phyloP scores from a whole-genome alignment of 1,140 invertebrate genomes.

The Hyphantria cunea region DNA sequence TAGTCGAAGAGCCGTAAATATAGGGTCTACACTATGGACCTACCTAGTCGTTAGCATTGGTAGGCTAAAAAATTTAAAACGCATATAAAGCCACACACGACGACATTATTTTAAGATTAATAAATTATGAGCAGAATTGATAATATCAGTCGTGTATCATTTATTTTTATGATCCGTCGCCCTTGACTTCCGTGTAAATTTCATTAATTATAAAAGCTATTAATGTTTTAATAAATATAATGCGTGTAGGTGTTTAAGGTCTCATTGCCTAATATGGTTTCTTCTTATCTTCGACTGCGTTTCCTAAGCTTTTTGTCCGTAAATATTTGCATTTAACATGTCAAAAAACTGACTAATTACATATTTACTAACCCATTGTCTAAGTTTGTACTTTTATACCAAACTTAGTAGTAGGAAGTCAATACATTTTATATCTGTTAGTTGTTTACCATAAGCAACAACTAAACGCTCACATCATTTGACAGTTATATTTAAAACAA shows the following conservation, averaged over 20 bases:
- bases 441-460: neutral
- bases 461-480: slow-evolving; percentile 15
- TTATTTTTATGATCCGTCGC: slow-evolving; percentile 2
- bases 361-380: slow-evolving; percentile 2
- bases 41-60: too few species aligned
- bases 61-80: too few species aligned
- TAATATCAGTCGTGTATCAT: neutral
- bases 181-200: slow-evolving; percentile 15
- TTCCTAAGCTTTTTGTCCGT: slow-evolving; percentile 18
- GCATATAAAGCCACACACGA: neutral
- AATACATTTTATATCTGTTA: neutral
- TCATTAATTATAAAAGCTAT: slow-evolving; percentile 21
- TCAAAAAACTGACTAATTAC: slow-evolving; percentile 27
- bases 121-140: neutral
- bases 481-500: slow-evolving; percentile 8
- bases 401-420: neutral
- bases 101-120: neutral
- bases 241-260: slow-evolving; percentile 23
- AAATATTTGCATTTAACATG: slow-evolving; percentile 26
- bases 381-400: neutral
- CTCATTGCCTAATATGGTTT: slow-evolving; percentile 21
- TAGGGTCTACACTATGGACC: too few species aligned
- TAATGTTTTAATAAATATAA: slow-evolving; percentile 17
- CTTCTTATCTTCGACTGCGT: slow-evolving; percentile 19
- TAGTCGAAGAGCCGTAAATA: too few species aligned